Conservation (phyloP, 2,888 invertebrate genomes). For the Chaitophorus viminalis region DNA sequence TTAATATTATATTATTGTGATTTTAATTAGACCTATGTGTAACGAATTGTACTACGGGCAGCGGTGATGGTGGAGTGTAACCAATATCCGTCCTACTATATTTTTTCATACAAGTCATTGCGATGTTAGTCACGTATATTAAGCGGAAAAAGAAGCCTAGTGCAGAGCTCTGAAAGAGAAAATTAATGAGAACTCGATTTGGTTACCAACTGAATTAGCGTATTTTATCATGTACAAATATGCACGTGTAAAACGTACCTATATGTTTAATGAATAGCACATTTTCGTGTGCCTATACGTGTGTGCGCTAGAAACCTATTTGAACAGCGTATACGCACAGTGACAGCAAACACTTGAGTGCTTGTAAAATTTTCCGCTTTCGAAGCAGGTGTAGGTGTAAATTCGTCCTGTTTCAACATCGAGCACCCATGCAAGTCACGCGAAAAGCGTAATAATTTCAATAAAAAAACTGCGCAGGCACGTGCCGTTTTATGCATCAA, state of each 20-base stretch:
- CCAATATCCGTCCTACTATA: not conserved
- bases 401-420: not conserved
- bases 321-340: not conserved
- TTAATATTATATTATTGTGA: not conserved
- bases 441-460: not conserved
- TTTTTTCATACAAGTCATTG: not conserved
- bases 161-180: not conserved
- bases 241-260: not conserved
- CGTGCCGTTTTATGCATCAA: no score
- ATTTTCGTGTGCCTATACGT: not conserved
- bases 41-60: not conserved
- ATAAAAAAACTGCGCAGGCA: no score
- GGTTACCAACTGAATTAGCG: slow-evolving; percentile 28
- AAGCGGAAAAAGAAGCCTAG: not conserved
- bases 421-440: no score
- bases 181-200: slow-evolving; percentile 22
- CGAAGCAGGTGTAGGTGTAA: not conserved
- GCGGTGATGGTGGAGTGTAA: not conserved
- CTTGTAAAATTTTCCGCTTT: no score
- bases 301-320: not conserved
- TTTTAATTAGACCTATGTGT: not conserved
- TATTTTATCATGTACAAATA: not conserved
- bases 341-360: not conserved
- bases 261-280: not conserved
- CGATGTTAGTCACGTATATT: not conserved